Base-by-base conservation (phyloP, 2,113 vertebrate species). In the Cheilinus undulatus region DNA sequence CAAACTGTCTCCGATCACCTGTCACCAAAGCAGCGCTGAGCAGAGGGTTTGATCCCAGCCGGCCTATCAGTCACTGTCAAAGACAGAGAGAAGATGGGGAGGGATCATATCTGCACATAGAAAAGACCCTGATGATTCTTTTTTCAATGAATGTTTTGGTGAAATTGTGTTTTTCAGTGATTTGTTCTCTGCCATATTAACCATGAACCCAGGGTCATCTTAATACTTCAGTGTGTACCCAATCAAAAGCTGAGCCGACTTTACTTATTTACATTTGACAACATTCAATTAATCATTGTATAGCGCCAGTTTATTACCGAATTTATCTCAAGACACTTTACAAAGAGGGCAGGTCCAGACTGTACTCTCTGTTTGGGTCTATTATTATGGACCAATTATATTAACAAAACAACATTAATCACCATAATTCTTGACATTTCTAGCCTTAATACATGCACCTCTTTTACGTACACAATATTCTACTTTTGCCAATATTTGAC, bases 1-100 rank as follows among this genome's bases (percentile, higher is more conserved):
- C 82, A 89, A 89, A 91, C 84, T 89, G 89, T 90, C 91, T 92
- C 88, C 68, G 71, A 85, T 91, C 85, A 89, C 84, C 89, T 88
- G 89, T 86, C 86, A 83, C 75, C 40, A 43, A 73, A 83, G 89
- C 75, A 57, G 61, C 7, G 65, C 60, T 52, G 76, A 88, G 83
- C n/a, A n/a, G 71, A 83, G 51, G 69, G 78, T 78, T 90, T 89
- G 78, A 86, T 89, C 83, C 70, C 42, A 6, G n/a, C 52, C 43
- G 51, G 71, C 77, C n/a, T 66, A 92, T 93, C 89, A 70, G 88
- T 91, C 91, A 92, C 73, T 89, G 91, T 90, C 91, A 91, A 23
- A 76, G 45, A 69, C 11, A 40, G 73, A 56, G 73, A 59, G 19
- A 2, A 17, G 32, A 45, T 32, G 19, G 52, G 53, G 69, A 59